A percentile compares a stretch with the other conserved stretches of the same genome.
Conservation (phyloP, 92 coral and sea anemone genomes). For the Blastomussa wellsi region DNA sequence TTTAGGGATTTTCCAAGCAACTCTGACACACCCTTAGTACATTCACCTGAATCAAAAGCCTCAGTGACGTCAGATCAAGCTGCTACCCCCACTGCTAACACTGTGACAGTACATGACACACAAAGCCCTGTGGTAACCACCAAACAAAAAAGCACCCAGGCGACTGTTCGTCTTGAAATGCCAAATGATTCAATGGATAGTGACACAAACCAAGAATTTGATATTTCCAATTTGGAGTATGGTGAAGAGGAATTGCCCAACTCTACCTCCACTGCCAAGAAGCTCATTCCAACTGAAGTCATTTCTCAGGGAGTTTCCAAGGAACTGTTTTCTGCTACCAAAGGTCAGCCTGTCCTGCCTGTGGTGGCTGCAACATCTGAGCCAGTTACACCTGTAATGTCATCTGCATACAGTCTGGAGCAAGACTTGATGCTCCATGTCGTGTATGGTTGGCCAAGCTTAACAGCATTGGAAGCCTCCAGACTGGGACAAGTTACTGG, state of each 20-base stretch:
- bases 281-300: not conserved
- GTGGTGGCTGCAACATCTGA: not conserved
- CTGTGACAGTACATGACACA: not conserved
- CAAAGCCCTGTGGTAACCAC: not conserved
- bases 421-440: conserved; percentile 5
- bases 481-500: conserved; percentile 92
- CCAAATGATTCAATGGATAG: not conserved
- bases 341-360: not conserved
- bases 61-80: not conserved
- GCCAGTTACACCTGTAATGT: not conserved
- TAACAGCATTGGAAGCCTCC: conserved; percentile 28
- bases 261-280: not conserved
- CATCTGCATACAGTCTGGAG: not conserved
- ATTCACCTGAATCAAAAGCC: not conserved
- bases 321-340: not conserved
- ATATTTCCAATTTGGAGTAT: not conserved
- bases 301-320: not conserved
- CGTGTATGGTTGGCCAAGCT: conserved; percentile 83
- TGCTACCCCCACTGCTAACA: not conserved
- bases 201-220: not conserved
- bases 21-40: conserved; percentile 50
- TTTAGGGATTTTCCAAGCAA: conserved; percentile 53
- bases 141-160: not conserved
- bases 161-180: not conserved
- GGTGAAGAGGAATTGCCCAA: not conserved